Evolutionary conservation across 1,140 invertebrate genomes (phyloP).

Genomic region (Ceratosolen solmsi): DNA sequence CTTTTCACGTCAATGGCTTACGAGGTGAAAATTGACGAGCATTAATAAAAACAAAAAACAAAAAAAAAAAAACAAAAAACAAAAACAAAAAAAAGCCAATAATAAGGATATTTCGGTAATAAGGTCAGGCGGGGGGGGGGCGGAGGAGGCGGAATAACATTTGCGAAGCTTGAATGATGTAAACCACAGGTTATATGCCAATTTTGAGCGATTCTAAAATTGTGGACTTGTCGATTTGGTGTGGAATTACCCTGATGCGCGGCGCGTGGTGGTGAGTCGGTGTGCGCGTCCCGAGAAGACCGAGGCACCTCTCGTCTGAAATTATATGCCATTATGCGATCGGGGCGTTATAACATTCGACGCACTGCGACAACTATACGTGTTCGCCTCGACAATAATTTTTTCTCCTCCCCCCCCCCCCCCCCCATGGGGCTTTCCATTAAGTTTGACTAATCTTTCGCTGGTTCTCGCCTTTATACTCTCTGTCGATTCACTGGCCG

Average conservation of each 20-base stretch:
- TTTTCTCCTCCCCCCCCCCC: neutral
- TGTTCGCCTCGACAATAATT: neutral
- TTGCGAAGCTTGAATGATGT: neutral
- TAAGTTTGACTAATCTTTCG: neutral
- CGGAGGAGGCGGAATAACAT: too few relatives aligned
- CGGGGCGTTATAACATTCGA: constrained; percentile 30
- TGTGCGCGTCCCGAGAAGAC: neutral
- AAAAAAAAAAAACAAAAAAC: too few relatives aligned
- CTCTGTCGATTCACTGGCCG: constrained; percentile 13
- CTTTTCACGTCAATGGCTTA: neutral
- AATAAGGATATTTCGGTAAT: neutral
- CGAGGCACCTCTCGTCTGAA: constrained; percentile 11
- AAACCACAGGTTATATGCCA: neutral
- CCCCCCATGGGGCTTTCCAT: neutral
- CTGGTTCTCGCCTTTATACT: constrained; percentile 4
- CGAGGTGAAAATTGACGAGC: neutral
- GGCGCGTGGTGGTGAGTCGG: neutral
- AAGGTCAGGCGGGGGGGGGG: neutral
- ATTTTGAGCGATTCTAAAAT: constrained; percentile 30
- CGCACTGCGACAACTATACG: constrained; percentile 33
- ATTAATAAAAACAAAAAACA: neutral
- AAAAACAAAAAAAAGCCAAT: neutral
- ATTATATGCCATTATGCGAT: constrained; percentile 45
- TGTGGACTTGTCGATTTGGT: constrained; percentile 8
- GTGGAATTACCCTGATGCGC: constrained; percentile 13